Base-by-base conservation (phyloP, 1,140 invertebrate species). In the Drosophila setifemur region DNA sequence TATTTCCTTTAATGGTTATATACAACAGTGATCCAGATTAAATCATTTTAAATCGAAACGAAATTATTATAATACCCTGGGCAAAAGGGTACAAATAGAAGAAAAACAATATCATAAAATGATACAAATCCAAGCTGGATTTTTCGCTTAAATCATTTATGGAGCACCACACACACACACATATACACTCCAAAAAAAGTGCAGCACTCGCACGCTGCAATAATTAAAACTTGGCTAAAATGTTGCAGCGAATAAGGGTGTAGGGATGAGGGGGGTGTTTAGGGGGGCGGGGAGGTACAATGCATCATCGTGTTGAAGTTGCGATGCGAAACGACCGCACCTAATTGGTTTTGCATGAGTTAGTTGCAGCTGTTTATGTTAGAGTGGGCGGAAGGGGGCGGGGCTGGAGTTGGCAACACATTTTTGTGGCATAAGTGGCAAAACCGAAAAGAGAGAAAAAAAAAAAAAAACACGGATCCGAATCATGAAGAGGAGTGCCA, bases 301-400 rank as follows among this genome's bases (percentile, higher is more conserved):
- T 64, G 42, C 60, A 61, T 47, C 67, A 60, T 47, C 52, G 55
- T 58, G 55, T 55, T 77, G 75, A 73, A 55, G 79, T 64, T 50
- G 74, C 76, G 79, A 78, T 73, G 78, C 78, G 79, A 85, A 67
- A 85, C 79, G 54, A 71, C 68, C 68, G 68, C 58, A 78, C 61
- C 78, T 83, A 83, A 83, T 83, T 85, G 78, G 78, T 83, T 85
- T 83, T 83, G 78, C 78, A 83, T 83, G 78, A 83, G 70, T 73
- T 54, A 54, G 48, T 55, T 50, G 40, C 53, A 31, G 43, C 37
- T 33, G 19, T 45, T 67, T 31, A 55, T 29, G 11, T 7, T 31
- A 19, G 12, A 12, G 31, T 7, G 33, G 39, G 26, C 18, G 11
- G 8, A 12, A 6, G 16, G 11, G 26, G 21, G 16, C 6, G 40